Percentiles rank a stretch among this genome's conserved stretches.
phyloP scores from a whole-genome alignment of 2,113 vertebrate species.

The Notothenia coriiceps region DNA sequence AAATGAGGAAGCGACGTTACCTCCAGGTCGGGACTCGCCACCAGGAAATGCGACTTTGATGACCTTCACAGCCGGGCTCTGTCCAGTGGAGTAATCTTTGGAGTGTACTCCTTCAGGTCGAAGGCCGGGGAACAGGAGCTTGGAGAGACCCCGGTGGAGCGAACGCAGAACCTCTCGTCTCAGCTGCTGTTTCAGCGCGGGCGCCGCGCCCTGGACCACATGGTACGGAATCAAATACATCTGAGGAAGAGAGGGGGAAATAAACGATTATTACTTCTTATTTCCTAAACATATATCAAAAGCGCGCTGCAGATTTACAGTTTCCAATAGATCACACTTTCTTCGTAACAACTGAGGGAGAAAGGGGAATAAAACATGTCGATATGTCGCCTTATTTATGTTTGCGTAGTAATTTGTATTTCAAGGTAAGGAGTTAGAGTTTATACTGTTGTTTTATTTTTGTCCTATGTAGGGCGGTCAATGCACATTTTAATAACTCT shows the following conservation, averaged over 20 bases:
- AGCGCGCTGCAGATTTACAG: no score
- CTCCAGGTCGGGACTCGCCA: conserved; percentile 94
- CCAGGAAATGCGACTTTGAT: conserved; percentile 91
- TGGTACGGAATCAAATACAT: no score
- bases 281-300: no score
- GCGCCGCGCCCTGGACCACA: conserved; percentile 87
- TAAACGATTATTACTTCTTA: neutral
- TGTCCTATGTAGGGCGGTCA: neutral
- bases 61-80: conserved; percentile 94
- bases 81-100: conserved; percentile 95
- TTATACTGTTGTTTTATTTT: no score
- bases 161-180: conserved; percentile 83
- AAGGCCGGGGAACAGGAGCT: conserved; percentile 93
- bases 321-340: no score
- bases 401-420: neutral
- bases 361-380: no score
- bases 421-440: no score
- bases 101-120: conserved; percentile 89
- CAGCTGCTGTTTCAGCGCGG: conserved; percentile 85
- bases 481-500: no score
- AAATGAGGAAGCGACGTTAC: conserved; percentile 66
- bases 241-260: conserved; percentile 66
- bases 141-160: conserved; percentile 79
- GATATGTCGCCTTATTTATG: neutral
- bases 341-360: no score